Evolutionary conservation across 2,888 invertebrate species (phyloP).

Genomic region (Xylota sylvarum): DNA sequence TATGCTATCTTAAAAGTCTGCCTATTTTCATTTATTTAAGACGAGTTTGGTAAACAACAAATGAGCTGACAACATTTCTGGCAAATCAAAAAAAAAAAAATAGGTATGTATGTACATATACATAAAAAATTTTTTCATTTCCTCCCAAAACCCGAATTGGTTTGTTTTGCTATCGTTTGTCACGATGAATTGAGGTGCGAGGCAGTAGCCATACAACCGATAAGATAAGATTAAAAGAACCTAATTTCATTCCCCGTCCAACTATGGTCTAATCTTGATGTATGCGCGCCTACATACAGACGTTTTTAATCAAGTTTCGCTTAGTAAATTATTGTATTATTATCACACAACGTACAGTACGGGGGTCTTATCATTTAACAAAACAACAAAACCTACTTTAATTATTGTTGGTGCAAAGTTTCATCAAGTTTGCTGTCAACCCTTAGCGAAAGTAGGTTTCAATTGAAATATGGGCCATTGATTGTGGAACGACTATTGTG

Average conservation of each 20-base stretch:
- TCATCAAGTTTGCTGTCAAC: not conserved
- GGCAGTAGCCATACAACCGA: conserved; percentile 49
- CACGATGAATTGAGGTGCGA: conserved; percentile 29
- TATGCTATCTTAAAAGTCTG: conserved; percentile 8
- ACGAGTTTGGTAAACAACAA: conserved; percentile 4
- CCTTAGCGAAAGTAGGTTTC: conserved; percentile 12
- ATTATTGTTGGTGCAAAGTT: conserved; percentile 58
- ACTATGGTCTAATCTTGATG: conserved; percentile 68
- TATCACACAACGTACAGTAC: conserved; percentile 40
- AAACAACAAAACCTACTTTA: conserved; percentile 52
- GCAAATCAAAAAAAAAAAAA: not conserved
- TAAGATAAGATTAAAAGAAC: conserved; percentile 73
- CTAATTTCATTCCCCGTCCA: conserved; percentile 60
- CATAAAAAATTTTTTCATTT: conserved; percentile 1
- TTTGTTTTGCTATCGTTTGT: conserved; percentile 44
- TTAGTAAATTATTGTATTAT: conserved; percentile 48
- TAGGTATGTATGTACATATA: not conserved
- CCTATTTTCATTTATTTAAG: conserved; percentile 3
- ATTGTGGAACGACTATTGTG: not conserved
- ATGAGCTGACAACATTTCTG: not conserved
- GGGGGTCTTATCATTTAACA: conserved; percentile 48
- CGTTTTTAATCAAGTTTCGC: conserved; percentile 49
- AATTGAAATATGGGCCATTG: not conserved
- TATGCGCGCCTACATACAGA: conserved; percentile 45
- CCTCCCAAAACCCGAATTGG: conserved; percentile 14